Base-by-base conservation (phyloP, 2,797 vertebrate genomes). In the Enteromius thamalakanensis region DNA sequence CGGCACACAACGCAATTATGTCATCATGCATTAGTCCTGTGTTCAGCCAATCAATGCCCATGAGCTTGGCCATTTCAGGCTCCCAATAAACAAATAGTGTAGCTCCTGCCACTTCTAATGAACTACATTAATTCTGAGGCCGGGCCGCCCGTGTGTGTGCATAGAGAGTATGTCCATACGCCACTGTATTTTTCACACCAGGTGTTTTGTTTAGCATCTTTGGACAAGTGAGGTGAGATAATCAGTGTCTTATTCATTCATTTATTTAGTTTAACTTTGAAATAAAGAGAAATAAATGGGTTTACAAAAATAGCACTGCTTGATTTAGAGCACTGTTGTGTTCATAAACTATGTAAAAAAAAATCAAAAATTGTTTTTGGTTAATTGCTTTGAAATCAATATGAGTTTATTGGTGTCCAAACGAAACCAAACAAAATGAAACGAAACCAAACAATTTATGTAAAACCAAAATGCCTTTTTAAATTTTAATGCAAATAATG, bases 21-120 rank as follows among this genome's bases (percentile, higher is more conserved):
- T 76, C 62, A 76, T 68, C 70, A 49, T 71, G 80, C 69, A 69
- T 81, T 82, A 81, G 74, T 29, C 70, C 53, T 60, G 15, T 40
- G 72, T 77, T 67, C 60, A 83, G 74, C 76, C 32, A 60, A 64
- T 42, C 70, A 55, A 70, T 70, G 81, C 77, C 68, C 70, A 77
- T 65, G 65, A 72, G 78, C 40, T 37, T n/a, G 64, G 60, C 60
- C 65, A 23, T 80, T 79, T 60, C 17, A 29, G 78, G 21, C 37
- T 53, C 26, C 62, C 42, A 53, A 37, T 78, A 74, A 79, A 84
- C 83, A 74, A 81, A 64, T 81, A 81, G 80, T 81, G 29, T 23
- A 81, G 55, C 55, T 9, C 69, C 80, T 74, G 80, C 69, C 69
- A 81, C 80, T 81, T 81, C 69, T 69, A 74, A 72, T 65, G 77